Conservation (phyloP, 2,888 invertebrate species). For the Spisula subtruncata region DNA sequence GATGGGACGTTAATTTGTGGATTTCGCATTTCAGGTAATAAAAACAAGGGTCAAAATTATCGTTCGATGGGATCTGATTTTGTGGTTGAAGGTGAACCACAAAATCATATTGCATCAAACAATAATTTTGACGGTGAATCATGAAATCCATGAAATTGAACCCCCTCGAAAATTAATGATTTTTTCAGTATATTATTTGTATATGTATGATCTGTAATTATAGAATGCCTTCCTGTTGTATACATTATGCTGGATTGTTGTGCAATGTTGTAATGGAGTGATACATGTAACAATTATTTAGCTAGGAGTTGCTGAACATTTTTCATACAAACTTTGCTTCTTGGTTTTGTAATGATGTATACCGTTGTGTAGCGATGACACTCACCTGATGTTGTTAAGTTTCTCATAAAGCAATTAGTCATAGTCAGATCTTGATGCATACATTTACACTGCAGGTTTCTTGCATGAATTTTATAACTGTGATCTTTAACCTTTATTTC, state of each 20-base stretch:
- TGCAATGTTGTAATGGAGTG: background rate
- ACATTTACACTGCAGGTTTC: background rate
- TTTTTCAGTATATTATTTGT: too few species aligned
- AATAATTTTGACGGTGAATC: too few species aligned
- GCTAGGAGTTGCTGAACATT: background rate
- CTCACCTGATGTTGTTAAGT: background rate
- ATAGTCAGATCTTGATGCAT: background rate
- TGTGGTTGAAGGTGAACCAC: too few species aligned
- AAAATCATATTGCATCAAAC: too few species aligned
- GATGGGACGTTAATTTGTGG: too few species aligned
- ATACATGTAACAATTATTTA: background rate
- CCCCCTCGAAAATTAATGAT: too few species aligned
- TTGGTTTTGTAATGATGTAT: background rate
- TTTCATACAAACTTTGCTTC: slow-evolving; percentile 15
- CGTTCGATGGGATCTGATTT: too few species aligned
- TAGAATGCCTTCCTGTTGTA: background rate
- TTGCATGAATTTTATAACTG: background rate
- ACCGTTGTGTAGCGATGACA: background rate
- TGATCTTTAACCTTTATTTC: background rate
- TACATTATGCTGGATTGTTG: background rate
- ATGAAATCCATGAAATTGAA: too few species aligned
- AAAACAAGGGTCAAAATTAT: too few species aligned
- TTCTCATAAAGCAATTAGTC: too few species aligned
- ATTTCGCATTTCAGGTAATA: background rate
- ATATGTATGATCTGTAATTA: background rate